Base-by-base conservation (phyloP, 2,888 invertebrate genomes). In the Linyphia triangularis region DNA sequence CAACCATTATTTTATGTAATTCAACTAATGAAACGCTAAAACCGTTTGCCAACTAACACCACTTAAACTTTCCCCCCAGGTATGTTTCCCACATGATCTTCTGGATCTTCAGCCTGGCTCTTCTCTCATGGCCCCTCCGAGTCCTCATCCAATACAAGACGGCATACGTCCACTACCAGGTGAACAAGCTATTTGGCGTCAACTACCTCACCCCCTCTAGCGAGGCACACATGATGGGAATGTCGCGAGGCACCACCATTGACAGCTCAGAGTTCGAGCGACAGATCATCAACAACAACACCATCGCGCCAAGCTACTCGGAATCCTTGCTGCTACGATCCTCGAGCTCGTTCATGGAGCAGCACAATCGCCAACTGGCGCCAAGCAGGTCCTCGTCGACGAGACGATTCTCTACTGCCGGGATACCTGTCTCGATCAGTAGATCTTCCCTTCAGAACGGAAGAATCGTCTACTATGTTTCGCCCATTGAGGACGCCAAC, bases 61-160 rank as follows among this genome's bases (percentile, higher is more conserved):
- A 24, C 4, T 65, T 3, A 63, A 9, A 26, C 4, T 65, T 19
- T 33, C 30, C n/a, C 57, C 22, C 9, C 19, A 88, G 86, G 86
- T 94, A 93, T 91, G 92, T 95, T 2, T 95, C 95, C 72, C 95
- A 95, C 90, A 92, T 94, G 81, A 94, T 96, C 26, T 97, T 96
- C 93, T 96, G 96, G 96, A 93, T 95, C 28, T 93, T 95, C 0
- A 96, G 96, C 51, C 94, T 95, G 90, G 93, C 96, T 2, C 94
- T 97, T 19, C 94, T 96, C 26, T 96, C 96, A n/a, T 97, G 96
- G 96, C 96, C 96, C 30, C 94, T 96, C 77, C 93, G 96, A 81
- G 95, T 96, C 90, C 93, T 96, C 73, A 95, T 96, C 90, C 96
- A 96, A 92, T 96, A 95, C 93, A 95, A 96, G 92, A 96, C 96